Evolutionary conservation across 2,888 invertebrate genomes (phyloP), one percentile per base, ranked within the genome.

Genomic region (Drosophila setosimentum): DNA sequence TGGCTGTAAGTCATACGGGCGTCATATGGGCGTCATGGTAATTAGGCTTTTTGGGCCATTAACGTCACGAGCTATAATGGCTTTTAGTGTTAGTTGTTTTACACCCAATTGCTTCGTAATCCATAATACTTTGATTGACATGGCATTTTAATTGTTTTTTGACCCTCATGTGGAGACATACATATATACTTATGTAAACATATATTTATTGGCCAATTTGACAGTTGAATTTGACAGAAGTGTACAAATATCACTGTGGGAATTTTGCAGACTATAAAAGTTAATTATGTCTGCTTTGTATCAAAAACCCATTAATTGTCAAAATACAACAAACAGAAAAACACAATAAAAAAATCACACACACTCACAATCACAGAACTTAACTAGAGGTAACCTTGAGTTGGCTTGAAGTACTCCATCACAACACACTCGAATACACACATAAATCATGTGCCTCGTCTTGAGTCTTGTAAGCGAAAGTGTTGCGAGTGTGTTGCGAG

Each of bases 251-350:
- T 62, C 69, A 67, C 60, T 68, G 78, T 85, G 88, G 88, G 84
- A 84, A 85, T 79, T 71, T 76, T 66, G 70, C 60, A 51, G 66
- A 50, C 68, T 58, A 51, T 53, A 64, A 73, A 71, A 75, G 74
- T 76, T 87, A 89, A 89, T 87, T 82, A 89, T 80, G 82, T 72
- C 71, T 68, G 57, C 37, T 59, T 50, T 71, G 65, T 73, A 83
- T 83, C 73, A 86, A 80, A 88, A 86, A 83, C 58, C 87, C 79
- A 87, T 89, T 73, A 82, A 82, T 77, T 76, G 75, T 86, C 68
- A 71, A 72, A 59, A 57, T 32, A 65, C 32, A 35, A 35, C 18
- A 63, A 42, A 76, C 2, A 21, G 3, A n/a, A n/a, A n/a, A 40
- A 21, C 53, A 58, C n/a, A n/a, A n/a, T n/a, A n/a, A n/a, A 65